Conservation (phyloP, 2,797 vertebrate genomes). For the Anabacerthia variegaticeps region DNA sequence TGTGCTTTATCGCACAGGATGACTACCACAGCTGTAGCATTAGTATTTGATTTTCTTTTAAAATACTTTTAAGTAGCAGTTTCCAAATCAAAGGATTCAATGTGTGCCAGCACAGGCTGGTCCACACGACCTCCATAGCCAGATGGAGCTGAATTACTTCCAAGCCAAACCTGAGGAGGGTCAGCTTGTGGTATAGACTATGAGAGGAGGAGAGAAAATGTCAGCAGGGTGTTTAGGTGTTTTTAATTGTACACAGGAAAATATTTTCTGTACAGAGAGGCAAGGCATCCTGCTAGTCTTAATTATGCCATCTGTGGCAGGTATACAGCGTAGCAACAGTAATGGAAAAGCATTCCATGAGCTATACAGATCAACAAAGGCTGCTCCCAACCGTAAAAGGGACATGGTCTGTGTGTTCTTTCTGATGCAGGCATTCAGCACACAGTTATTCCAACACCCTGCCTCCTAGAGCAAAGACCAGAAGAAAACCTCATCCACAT, state of each 20-base stretch:
- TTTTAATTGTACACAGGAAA: neutral
- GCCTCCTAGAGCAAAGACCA: neutral
- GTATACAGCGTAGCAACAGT: neutral
- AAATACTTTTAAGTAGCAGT: neutral
- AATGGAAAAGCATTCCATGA: neutral
- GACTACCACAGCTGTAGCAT: neutral
- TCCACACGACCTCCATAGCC: neutral
- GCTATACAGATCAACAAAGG: neutral
- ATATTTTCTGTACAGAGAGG: neutral
- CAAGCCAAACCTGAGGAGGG: neutral
- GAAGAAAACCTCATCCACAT: neutral
- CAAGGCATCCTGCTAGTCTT: neutral
- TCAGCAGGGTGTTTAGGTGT: rapidly evolving
- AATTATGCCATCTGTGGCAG: neutral
- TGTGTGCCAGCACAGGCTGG: neutral
- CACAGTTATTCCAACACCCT: neutral
- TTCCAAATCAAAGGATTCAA: neutral
- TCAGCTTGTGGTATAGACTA: neutral
- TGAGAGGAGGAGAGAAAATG: rapidly evolving
- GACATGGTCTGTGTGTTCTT: neutral
- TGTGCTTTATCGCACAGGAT: neutral
- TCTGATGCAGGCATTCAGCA: neutral
- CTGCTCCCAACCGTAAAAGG: neutral
- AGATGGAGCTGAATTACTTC: neutral
- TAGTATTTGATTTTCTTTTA: neutral